Evolutionary conservation across 2,888 invertebrate genomes (phyloP), one percentile per base, ranked within the genome.

Genomic region (Hypolimnas misippus): DNA sequence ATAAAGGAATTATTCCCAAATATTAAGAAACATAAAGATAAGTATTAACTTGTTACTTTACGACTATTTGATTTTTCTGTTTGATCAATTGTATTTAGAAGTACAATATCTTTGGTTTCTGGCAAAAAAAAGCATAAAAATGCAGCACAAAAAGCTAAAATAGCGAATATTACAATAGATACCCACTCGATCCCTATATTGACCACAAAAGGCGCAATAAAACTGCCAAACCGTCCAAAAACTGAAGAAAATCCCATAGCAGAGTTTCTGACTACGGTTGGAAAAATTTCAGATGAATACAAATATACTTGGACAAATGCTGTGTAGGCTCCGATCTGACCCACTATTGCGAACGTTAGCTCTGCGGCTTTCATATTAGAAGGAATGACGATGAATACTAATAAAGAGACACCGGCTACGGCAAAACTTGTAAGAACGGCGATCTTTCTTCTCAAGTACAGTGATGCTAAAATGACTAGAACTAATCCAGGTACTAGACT

Each of bases 201-300:
- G 0, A 95, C 94, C 1, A 95, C 93, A 79, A 94, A 95, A 0
- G 95, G 95, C 4, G 95, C 95, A 19, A 94, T 76, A 76, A 95
- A 94, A 12, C 95, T 95, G 31, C 96, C 95, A 51, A 95, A 77
- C 73, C 95, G 92, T 0, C 94, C 95, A 73, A 94, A 94, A 83
- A 94, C 93, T 1, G 95, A 95, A 60, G 94, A 93, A 35, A 94
- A 91, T n/a, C 96, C 97, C 73, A 97, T 94, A 0, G 96, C 96
- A 38, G 95, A 94, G 79, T 96, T 97, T 68, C 97, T 92, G 3
- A 96, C 93, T 3, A 95, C 94, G 0, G 97, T 97, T 0, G 97
- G 97, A 76, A 96, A 96, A 40, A 97, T 83, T 86, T 97, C 97
- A 0, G 96, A 95, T 6, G 96, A 94, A 79, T 94, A 96, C 17